Conservation (phyloP, 2,113 vertebrate genomes). For the Motacilla alba region DNA sequence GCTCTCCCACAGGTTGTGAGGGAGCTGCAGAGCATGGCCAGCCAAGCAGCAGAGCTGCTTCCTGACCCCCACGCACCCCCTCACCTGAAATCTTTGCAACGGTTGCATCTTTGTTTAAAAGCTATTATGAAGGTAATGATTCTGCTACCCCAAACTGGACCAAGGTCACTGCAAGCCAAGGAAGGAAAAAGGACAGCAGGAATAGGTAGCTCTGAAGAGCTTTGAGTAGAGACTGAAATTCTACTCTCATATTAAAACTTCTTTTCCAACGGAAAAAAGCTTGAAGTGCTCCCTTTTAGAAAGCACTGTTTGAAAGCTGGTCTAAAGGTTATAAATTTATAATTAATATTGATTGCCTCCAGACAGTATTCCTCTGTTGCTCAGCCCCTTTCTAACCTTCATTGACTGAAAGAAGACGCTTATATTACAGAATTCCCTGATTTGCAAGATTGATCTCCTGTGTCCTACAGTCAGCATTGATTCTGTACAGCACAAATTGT, state of each 20-base stretch:
- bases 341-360: conserved; percentile 87
- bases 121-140: neutral
- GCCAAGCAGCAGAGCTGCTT: neutral
- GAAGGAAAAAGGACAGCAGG: neutral
- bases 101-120: neutral
- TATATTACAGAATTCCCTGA: conserved; percentile 63
- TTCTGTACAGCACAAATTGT: conserved; percentile 42
- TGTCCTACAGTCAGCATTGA: conserved; percentile 40
- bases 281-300: conserved; percentile 17
- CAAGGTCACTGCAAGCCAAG: neutral
- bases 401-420: conserved; percentile 74
- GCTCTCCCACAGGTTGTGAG: neutral
- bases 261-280: neutral
- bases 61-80: too few species aligned
- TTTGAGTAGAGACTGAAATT: neutral
- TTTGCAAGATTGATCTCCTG: conserved; percentile 68
- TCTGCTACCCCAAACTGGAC: neutral
- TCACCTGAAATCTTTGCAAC: neutral
- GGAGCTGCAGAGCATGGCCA: neutral
- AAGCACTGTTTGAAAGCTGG: conserved; percentile 57
- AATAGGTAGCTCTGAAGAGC: neutral
- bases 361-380: conserved; percentile 67
- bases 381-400: conserved; percentile 75
- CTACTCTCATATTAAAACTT: neutral
- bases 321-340: conserved; percentile 90